These are phyloP conservation scores for Polyploca ridens DNA, from an alignment of 2,888 invertebrate species.

Conservation along the genomic window DNA sequence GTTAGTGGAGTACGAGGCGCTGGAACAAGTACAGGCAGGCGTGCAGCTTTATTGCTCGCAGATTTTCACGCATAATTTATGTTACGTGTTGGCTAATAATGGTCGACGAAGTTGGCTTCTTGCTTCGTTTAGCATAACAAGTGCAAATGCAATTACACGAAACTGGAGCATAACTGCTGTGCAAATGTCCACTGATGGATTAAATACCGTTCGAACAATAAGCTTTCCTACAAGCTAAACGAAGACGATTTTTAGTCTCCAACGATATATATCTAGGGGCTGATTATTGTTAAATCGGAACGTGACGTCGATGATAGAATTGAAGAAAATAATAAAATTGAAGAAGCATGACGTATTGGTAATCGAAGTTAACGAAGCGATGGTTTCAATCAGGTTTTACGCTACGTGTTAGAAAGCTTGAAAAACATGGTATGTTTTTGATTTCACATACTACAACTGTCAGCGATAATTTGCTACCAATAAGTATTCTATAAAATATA, in stretches of 20 bases:
- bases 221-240: background rate
- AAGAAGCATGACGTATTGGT: background rate
- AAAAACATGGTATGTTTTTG: slow-evolving; percentile 8
- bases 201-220: slow-evolving; percentile 19
- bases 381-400: slow-evolving; percentile 7
- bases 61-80: slow-evolving; percentile 65
- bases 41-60: slow-evolving; percentile 37
- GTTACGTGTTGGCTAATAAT: slow-evolving; percentile 58
- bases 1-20: background rate
- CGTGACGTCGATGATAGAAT: background rate
- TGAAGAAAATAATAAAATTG: background rate
- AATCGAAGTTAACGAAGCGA: slow-evolving; percentile 4
- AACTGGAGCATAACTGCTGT: slow-evolving; percentile 68
- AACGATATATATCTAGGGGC: background rate
- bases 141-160: slow-evolving; percentile 68
- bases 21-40: slow-evolving; percentile 22
- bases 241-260: background rate
- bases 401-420: slow-evolving; percentile 9
- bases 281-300: background rate
- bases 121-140: slow-evolving; percentile 64
- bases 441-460: background rate
- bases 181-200: slow-evolving; percentile 55
- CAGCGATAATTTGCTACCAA: slow-evolving; percentile 6
- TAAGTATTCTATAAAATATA: background rate
- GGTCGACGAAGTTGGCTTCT: slow-evolving; percentile 55